Base-by-base conservation (phyloP, 1,140 invertebrate species). In the Atta colombica region DNA sequence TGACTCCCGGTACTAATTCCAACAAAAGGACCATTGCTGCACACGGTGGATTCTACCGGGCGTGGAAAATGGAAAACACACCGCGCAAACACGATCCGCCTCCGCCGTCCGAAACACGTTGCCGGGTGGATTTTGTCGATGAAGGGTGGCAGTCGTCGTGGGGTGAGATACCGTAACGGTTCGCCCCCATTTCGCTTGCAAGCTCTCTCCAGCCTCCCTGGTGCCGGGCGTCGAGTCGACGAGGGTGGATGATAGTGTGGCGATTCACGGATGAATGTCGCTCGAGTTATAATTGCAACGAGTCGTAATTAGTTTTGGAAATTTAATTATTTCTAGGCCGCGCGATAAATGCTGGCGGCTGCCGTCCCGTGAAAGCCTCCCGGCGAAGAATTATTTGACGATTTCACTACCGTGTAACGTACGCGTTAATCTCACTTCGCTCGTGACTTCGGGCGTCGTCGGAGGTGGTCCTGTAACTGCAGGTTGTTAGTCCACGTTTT, bases 251-350 rank as follows among this genome's bases (percentile, higher is more conserved):
- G 60, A 77, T 77, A 77, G 82, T 63, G 63, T 39, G n/a, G 51
- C 45, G 25, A 80, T 89, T 90, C 89, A 90, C 88, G 89, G 86
- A 86, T 90, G 89, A 90, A 88, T 88, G 82, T 90, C 86, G 86
- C 21, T 55, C 65, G 80, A 90, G 89, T 94, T 92, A 92, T 93
- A 93, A 94, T 93, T 94, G 92, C 92, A 87, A 91, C 91, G 85
- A 90, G 87, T 68, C 80, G 89, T 93, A 93, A 93, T 93, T 93
- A 93, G 93, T 92, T 93, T 93, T 90, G 91, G 88, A 93, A 93
- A 93, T 94, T 93, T 94, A 92, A 93, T 94, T 93, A 93, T 93
- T 92, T 91, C 88, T 91, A 58, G 68, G 85, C 77, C 63, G 80
- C 87, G 85, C 87, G 89, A 92, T 92, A 92, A 90, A 91, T 87